Percentiles rank a stretch among this genome's conserved stretches.
Conservation (phyloP, 1,140 invertebrate genomes). For the Hylaeus volcanicus region DNA sequence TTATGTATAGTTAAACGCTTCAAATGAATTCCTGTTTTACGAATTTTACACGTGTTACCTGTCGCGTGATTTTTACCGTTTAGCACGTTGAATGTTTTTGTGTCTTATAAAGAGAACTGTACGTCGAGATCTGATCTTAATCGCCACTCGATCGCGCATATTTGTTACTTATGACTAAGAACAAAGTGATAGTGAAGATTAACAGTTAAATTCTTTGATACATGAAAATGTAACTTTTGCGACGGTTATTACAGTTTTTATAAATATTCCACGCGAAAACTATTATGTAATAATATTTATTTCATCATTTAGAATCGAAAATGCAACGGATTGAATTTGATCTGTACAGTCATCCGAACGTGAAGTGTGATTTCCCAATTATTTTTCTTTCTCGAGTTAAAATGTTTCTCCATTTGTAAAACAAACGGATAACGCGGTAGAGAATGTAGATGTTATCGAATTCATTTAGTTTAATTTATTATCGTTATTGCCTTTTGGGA, state of each 20-base stretch:
- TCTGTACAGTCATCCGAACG: neutral
- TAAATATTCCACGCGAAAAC: slow-evolving; percentile 46
- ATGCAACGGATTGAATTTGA: slow-evolving; percentile 14
- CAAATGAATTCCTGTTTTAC: slow-evolving; percentile 40
- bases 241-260: slow-evolving; percentile 18
- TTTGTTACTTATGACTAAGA: slow-evolving; percentile 16
- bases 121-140: slow-evolving; percentile 8
- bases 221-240: neutral
- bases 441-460: slow-evolving; percentile 25
- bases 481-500: slow-evolving; percentile 28
- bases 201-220: neutral
- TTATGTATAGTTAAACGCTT: slow-evolving; percentile 41
- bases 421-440: neutral
- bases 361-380: slow-evolving; percentile 12
- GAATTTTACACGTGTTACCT: slow-evolving; percentile 34
- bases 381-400: neutral
- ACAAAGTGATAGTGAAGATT: neutral
- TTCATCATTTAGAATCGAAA: slow-evolving; percentile 28
- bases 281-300: slow-evolving; percentile 51
- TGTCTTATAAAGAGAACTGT: neutral
- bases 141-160: neutral
- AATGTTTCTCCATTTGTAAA: slow-evolving; percentile 12
- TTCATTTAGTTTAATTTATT: slow-evolving; percentile 57
- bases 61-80: slow-evolving; percentile 20
- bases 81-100: neutral